Conservation (phyloP, 2,888 invertebrate genomes). For the Portevinia maculata region DNA sequence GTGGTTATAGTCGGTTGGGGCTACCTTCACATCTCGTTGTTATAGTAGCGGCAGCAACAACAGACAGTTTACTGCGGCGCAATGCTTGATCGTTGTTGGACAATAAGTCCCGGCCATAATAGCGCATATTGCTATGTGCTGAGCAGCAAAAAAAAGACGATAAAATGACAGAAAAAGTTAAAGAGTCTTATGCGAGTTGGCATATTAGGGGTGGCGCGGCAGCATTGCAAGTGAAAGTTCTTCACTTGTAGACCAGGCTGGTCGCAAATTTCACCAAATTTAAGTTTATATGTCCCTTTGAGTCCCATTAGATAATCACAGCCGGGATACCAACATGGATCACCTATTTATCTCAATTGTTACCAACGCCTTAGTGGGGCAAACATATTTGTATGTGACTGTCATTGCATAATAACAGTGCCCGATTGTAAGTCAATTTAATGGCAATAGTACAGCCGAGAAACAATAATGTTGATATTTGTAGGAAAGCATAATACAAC, state of each 20-base stretch:
- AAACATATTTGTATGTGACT: not conserved
- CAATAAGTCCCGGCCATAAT: constrained; percentile 67
- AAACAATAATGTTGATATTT: constrained; percentile 55
- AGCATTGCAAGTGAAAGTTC: constrained; percentile 66
- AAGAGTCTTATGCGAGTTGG: constrained; percentile 43
- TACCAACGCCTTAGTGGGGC: not conserved
- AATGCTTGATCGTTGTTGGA: constrained; percentile 53
- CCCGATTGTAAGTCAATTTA: constrained; percentile 43
- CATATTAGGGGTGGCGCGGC: constrained; percentile 51
- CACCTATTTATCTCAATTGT: constrained; percentile 11
- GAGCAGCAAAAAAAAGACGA: constrained; percentile 4
- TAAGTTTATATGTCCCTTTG: constrained; percentile 45
- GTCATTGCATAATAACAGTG: constrained; percentile 52
- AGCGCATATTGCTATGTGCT: constrained; percentile 52
- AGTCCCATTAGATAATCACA: constrained; percentile 31
- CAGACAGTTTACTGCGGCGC: constrained; percentile 14
- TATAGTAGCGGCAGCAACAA: not conserved
- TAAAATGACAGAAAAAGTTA: constrained; percentile 10
- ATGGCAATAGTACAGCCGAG: constrained; percentile 16
- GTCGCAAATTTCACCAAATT: constrained; percentile 50
- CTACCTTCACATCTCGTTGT: constrained; percentile 35
- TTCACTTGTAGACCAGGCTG: constrained; percentile 25
- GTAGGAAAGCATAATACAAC: constrained; percentile 36
- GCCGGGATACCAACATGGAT: constrained; percentile 10
- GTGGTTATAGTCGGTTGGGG: constrained; percentile 7